Evolutionary conservation across 2,113 vertebrate genomes (phyloP).

Genomic region (Passer domesticus): DNA sequence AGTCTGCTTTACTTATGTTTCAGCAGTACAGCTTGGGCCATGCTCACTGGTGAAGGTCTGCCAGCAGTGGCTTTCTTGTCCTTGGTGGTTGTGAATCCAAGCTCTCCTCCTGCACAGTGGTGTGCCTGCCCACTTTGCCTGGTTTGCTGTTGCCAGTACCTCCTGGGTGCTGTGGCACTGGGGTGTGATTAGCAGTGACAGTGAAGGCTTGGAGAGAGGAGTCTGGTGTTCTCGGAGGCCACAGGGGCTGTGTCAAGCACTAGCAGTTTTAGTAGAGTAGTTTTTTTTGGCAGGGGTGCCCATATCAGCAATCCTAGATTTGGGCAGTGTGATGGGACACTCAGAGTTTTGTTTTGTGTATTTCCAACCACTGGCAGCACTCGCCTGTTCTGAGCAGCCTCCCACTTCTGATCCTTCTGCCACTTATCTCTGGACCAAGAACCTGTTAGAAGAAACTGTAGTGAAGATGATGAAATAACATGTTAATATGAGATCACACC

Average conservation of each 20-base stretch:
- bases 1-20: not conserved
- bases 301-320: not conserved
- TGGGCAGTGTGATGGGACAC: not conserved
- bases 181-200: not conserved
- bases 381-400: not conserved
- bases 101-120: not conserved
- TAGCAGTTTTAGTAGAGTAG: not conserved
- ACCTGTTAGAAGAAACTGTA: not conserved
- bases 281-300: not conserved
- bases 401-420: not conserved
- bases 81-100: not conserved
- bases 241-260: not conserved
- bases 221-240: not conserved
- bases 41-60: not conserved
- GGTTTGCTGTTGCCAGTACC: not conserved
- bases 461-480: not conserved
- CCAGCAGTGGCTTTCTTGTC: not conserved
- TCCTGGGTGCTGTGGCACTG: not conserved
- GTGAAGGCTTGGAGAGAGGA: not conserved
- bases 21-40: not conserved
- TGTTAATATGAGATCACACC: not conserved
- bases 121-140: not conserved
- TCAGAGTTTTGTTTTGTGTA: not conserved
- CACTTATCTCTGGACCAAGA: not conserved
- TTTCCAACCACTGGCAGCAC: not conserved